A percentile compares a stretch with the other conserved stretches of the same genome.
phyloP scores from a whole-genome alignment of 2,888 invertebrate species.

The Aphodius sticticus region DNA sequence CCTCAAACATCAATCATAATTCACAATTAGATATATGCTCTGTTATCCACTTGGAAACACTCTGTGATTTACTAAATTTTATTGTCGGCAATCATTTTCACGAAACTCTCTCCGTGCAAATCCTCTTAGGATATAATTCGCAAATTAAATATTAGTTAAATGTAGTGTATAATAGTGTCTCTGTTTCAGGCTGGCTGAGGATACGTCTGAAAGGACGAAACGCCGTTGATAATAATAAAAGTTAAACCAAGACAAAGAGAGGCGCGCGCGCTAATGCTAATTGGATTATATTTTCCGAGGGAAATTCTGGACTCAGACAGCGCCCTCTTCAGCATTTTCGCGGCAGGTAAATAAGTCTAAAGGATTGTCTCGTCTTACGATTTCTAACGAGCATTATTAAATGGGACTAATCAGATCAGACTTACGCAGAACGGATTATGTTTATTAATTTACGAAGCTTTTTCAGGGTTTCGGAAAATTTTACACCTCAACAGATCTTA shows the following conservation, averaged over 20 bases:
- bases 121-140: conserved; percentile 31
- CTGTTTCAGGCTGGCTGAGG: neutral
- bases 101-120: neutral
- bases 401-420: neutral
- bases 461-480: too few relatives aligned
- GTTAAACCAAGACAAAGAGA: neutral
- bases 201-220: neutral
- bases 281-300: neutral
- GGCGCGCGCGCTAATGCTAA: neutral
- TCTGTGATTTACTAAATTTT: neutral
- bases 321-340: neutral
- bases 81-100: neutral
- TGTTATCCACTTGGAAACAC: too few relatives aligned
- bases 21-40: too few relatives aligned
- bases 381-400: neutral
- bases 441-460: too few relatives aligned
- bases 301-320: neutral
- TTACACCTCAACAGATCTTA: too few relatives aligned
- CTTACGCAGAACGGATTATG: neutral
- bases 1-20: too few relatives aligned
- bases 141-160: conserved; percentile 37
- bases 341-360: neutral
- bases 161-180: conserved; percentile 34
- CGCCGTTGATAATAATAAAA: neutral
- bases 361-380: neutral